A percentile compares a stretch with the other conserved stretches of the same genome.
Evolutionary conservation across 2,888 invertebrate genomes (phyloP).

Genomic region (Nomada fucata): DNA sequence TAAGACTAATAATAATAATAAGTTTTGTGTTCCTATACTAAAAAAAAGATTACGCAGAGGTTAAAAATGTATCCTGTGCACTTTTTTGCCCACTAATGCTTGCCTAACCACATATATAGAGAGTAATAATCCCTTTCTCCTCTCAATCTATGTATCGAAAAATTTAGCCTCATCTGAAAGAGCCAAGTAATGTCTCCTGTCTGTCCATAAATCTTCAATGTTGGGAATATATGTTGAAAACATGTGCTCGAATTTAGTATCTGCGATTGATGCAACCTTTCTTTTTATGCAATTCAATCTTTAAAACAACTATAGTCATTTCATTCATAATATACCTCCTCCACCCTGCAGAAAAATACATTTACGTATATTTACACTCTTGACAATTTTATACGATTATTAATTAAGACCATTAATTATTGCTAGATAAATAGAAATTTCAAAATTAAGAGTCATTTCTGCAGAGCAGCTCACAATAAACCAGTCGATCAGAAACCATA

Average conservation of each 20-base stretch:
- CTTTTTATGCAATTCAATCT: constrained; percentile 81
- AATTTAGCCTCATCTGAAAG: constrained; percentile 60
- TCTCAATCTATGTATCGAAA: constrained; percentile 41
- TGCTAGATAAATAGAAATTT: background rate
- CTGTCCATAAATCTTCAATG: constrained; percentile 64
- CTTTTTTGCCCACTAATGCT: constrained; percentile 60
- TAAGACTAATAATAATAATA: constrained; percentile 54
- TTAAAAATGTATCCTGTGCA: constrained; percentile 79
- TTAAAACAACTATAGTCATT: constrained; percentile 58
- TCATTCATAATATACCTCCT: constrained; percentile 30
- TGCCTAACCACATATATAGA: background rate
- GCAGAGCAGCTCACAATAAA: constrained; percentile 74
- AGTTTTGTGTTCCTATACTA: constrained; percentile 74
- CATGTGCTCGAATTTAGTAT: constrained; percentile 84
- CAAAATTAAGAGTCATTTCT: constrained; percentile 56
- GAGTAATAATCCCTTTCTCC: constrained; percentile 35
- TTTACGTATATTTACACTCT: background rate
- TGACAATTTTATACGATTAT: background rate
- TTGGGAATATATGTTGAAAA: constrained; percentile 56
- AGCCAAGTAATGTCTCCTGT: constrained; percentile 59
- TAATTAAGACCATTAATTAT: background rate
- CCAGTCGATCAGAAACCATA: background rate
- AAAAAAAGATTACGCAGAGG: constrained; percentile 66
- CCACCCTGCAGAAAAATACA: constrained; percentile 65
- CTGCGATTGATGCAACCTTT: constrained; percentile 79